Evolutionary conservation across 2,113 vertebrate species (phyloP).

Genomic region (Plotosus lineatus): DNA sequence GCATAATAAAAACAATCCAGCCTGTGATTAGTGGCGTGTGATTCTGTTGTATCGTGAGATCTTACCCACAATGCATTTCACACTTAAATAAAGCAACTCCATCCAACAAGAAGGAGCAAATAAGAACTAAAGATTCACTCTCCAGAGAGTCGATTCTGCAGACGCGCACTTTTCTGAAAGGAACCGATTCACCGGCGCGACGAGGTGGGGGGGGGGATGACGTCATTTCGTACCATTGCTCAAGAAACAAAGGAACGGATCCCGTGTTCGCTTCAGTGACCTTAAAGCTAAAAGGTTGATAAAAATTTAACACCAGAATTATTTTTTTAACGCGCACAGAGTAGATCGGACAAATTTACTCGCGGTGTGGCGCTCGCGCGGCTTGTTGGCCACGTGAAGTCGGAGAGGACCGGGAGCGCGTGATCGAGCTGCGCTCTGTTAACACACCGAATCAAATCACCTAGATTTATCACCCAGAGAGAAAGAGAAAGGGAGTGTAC

Average conservation of each 20-base stretch:
- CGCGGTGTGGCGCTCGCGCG: conserved; percentile 26
- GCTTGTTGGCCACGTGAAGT: background rate
- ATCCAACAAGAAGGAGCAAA: background rate
- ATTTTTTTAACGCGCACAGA: background rate
- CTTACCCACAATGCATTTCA: background rate
- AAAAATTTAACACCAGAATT: background rate
- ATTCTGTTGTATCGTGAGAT: background rate
- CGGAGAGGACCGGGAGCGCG: background rate
- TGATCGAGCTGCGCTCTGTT: background rate
- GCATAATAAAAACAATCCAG: background rate
- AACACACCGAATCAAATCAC: background rate
- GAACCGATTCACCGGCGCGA: background rate
- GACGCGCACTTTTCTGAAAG: background rate
- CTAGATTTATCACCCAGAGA: background rate
- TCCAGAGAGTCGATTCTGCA: background rate
- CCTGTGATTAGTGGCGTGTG: background rate
- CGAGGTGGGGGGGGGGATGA: background rate
- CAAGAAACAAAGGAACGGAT: background rate
- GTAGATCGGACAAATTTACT: too few species aligned
- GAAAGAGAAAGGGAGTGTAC: background rate
- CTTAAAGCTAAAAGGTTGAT: background rate
- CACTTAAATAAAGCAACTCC: background rate
- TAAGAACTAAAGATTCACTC: background rate
- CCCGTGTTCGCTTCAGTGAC: background rate
- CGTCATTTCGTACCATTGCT: background rate